Percentiles rank a stretch among this genome's conserved stretches.
Conservation (phyloP, 2,113 vertebrate species). For the Dicentrarchus labrax region DNA sequence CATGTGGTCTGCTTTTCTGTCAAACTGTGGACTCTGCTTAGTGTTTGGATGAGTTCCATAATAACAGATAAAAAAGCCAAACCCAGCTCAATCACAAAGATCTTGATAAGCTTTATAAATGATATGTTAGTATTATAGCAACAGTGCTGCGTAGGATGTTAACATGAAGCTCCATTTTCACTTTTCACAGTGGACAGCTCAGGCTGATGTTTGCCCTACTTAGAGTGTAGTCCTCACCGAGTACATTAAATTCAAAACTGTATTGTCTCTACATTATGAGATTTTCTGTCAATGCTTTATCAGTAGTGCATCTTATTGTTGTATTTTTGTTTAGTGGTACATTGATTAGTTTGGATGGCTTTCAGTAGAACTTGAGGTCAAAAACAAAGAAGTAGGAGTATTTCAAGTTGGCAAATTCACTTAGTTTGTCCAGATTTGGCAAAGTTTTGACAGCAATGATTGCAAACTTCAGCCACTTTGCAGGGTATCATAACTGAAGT, state of each 20-base stretch:
- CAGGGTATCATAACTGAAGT: slow-evolving; percentile 27
- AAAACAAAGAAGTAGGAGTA: slow-evolving; percentile 35
- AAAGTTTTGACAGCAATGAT: slow-evolving; percentile 48
- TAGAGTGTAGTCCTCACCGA: slow-evolving; percentile 45
- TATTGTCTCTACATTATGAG: slow-evolving; percentile 45
- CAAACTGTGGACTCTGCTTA: slow-evolving; percentile 68
- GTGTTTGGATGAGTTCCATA: slow-evolving; percentile 72
- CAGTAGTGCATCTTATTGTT: slow-evolving; percentile 58
- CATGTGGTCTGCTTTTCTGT: slow-evolving; percentile 46
- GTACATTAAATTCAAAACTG: slow-evolving; percentile 32
- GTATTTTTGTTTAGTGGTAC: slow-evolving; percentile 68
- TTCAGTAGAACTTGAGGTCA: slow-evolving; percentile 58
- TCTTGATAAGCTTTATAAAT: slow-evolving; percentile 67
- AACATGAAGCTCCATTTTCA: slow-evolving; percentile 49
- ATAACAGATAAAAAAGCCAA: slow-evolving; percentile 59
- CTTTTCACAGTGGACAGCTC: slow-evolving; percentile 42
- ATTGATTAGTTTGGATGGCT: slow-evolving; percentile 53
- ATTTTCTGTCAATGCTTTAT: slow-evolving; percentile 40
- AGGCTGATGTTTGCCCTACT: slow-evolving; percentile 61
- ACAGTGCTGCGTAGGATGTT: slow-evolving; percentile 56
- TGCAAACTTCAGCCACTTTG: slow-evolving; percentile 33
- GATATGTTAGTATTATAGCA: slow-evolving; percentile 58
- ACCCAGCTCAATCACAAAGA: slow-evolving; percentile 52
- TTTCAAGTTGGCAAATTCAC: slow-evolving; percentile 44
- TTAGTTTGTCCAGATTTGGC: slow-evolving; percentile 39